phyloP scores from a whole-genome alignment of 1,140 invertebrate species.

The Ooceraea biroi region DNA sequence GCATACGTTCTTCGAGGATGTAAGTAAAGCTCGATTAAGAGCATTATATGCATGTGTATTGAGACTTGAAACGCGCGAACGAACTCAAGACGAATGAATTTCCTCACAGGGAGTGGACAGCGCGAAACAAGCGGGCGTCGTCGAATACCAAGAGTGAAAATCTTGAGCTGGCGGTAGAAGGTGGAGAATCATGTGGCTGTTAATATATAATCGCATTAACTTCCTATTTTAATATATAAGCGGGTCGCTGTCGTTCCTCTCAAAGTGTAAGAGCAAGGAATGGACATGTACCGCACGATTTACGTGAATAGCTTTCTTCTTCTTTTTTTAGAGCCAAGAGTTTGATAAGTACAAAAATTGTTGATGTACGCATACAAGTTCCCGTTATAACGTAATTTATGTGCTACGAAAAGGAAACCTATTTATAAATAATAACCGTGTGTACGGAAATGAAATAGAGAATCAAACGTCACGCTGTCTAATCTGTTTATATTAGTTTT shows the following conservation, averaged over 20 bases:
- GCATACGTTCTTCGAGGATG: conserved; percentile 82
- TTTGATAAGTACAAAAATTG: conserved; percentile 35
- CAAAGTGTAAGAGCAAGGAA: conserved; percentile 33
- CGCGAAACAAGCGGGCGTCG: conserved; percentile 74
- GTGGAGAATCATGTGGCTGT: conserved; percentile 25
- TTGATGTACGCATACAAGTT: conserved; percentile 17
- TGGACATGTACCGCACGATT: neutral
- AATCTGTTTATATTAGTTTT: conserved; percentile 11
- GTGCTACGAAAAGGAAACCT: neutral
- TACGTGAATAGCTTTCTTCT: neutral
- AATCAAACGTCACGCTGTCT: conserved; percentile 20
- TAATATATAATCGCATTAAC: conserved; percentile 33
- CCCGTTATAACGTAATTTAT: conserved; percentile 19
- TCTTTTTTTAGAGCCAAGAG: conserved; percentile 12
- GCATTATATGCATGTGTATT: neutral
- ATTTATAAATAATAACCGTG: conserved; percentile 37
- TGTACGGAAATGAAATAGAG: neutral
- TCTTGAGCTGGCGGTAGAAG: conserved; percentile 13
- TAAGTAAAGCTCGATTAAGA: conserved; percentile 69
- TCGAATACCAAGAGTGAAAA: conserved; percentile 65
- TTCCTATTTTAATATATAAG: conserved; percentile 48
- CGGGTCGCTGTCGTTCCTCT: conserved; percentile 14
- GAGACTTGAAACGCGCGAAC: neutral
- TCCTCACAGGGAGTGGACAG: conserved; percentile 74
- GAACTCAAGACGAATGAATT: conserved; percentile 17